These are phyloP conservation scores for Toxotes jaculatrix DNA, from an alignment of 2,113 vertebrate genomes.

Conservation along the genomic window DNA sequence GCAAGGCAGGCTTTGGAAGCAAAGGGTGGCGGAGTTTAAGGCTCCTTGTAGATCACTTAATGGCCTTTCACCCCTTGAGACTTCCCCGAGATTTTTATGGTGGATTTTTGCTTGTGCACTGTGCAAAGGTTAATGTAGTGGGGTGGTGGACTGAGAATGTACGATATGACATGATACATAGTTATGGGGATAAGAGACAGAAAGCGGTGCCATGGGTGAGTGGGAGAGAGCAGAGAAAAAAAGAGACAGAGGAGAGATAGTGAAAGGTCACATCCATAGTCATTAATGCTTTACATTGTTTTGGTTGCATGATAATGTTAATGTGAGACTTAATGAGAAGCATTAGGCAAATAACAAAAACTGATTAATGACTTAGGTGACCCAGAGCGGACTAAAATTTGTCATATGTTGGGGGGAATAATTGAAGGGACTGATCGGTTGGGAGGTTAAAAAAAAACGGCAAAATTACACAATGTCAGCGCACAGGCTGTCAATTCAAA, in stretches of 20 bases:
- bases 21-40: conserved; percentile 41
- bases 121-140: conserved; percentile 74
- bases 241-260: not conserved
- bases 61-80: conserved; percentile 56
- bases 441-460: conserved; percentile 19
- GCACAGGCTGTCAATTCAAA: conserved; percentile 47
- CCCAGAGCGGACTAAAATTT: not conserved
- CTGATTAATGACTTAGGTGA: conserved; percentile 33
- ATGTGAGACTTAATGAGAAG: conserved; percentile 51
- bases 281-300: conserved; percentile 52
- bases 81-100: conserved; percentile 39
- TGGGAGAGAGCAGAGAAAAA: conserved; percentile 33
- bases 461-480: conserved; percentile 10
- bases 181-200: conserved; percentile 52
- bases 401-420: not conserved
- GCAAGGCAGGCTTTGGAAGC: conserved; percentile 6
- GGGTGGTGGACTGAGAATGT: conserved; percentile 44
- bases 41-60: conserved; percentile 53
- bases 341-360: conserved; percentile 45
- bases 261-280: conserved; percentile 47
- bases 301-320: conserved; percentile 40
- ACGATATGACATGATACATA: conserved; percentile 57
- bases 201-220: not conserved
- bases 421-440: conserved; percentile 12
- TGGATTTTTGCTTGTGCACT: conserved; percentile 54